phyloP scores from a whole-genome alignment of 2,113 vertebrate species.

The Alethe castanea region DNA sequence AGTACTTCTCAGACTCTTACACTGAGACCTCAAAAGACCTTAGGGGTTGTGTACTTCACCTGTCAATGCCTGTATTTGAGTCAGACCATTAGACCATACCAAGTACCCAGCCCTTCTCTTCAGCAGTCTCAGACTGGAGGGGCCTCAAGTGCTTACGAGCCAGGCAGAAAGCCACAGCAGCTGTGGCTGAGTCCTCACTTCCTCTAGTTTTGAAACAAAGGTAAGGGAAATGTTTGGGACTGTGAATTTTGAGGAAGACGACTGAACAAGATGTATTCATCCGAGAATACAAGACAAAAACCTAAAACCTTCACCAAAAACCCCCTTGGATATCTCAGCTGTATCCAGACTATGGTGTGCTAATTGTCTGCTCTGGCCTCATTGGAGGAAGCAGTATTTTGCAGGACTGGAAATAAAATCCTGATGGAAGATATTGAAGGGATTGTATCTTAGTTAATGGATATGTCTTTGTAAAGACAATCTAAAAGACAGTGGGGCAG shows the following conservation, averaged over 20 bases:
- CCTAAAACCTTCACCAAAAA: neutral
- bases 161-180: neutral
- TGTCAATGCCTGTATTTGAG: fast-evolving
- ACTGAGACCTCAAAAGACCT: neutral
- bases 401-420: neutral
- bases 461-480: neutral
- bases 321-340: neutral
- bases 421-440: neutral
- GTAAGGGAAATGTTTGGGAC: neutral
- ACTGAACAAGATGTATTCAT: neutral
- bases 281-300: neutral
- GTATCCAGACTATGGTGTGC: neutral
- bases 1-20: neutral
- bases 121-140: neutral
- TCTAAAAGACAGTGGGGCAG: neutral
- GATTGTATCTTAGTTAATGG: neutral
- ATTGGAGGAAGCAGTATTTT: neutral
- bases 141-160: fast-evolving
- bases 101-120: neutral
- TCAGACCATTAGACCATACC: neutral
- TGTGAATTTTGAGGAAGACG: neutral
- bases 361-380: neutral
- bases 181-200: neutral
- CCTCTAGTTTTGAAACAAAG: neutral
- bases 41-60: neutral